Percentiles rank a stretch among this genome's conserved stretches.
Evolutionary conservation across 2,888 invertebrate genomes (phyloP).

Genomic region (Mimas tiliae): DNA sequence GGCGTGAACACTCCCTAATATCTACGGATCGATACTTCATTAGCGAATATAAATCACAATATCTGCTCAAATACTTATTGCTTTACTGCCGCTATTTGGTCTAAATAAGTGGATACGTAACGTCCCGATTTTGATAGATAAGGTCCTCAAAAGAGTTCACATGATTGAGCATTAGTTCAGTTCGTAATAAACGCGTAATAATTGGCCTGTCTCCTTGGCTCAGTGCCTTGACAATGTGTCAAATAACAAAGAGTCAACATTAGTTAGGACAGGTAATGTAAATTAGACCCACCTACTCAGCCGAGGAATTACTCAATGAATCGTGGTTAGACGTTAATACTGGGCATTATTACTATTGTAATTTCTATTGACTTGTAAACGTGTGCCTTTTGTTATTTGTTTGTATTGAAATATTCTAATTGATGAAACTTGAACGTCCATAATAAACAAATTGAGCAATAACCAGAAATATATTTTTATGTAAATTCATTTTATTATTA

Average conservation of each 20-base stretch:
- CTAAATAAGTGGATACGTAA: neutral
- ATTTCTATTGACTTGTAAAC: constrained; percentile 17
- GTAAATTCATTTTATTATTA: no score
- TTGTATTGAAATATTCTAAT: neutral
- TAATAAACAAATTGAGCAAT: no score
- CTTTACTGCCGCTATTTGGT: neutral
- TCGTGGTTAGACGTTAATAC: constrained; percentile 25
- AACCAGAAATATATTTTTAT: no score
- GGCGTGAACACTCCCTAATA: constrained; percentile 7
- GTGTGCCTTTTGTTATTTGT: neutral
- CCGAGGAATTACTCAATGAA: constrained; percentile 29
- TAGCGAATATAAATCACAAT: constrained; percentile 1
- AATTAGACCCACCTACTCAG: constrained; percentile 64
- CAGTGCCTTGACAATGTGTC: constrained; percentile 72
- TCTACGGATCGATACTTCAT: constrained; percentile 9
- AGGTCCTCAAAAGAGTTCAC: neutral
- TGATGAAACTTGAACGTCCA: no score
- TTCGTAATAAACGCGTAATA: constrained; percentile 44
- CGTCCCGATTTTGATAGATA: constrained; percentile 15
- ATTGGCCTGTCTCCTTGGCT: constrained; percentile 63
- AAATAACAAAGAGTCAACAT: constrained; percentile 64
- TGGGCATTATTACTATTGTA: constrained; percentile 21
- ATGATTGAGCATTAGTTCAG: constrained; percentile 1
- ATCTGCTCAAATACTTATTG: neutral
- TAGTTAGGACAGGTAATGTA: constrained; percentile 64